phyloP scores from a whole-genome alignment of 2,888 invertebrate species.

The Mesopsocus fuscifrons region DNA sequence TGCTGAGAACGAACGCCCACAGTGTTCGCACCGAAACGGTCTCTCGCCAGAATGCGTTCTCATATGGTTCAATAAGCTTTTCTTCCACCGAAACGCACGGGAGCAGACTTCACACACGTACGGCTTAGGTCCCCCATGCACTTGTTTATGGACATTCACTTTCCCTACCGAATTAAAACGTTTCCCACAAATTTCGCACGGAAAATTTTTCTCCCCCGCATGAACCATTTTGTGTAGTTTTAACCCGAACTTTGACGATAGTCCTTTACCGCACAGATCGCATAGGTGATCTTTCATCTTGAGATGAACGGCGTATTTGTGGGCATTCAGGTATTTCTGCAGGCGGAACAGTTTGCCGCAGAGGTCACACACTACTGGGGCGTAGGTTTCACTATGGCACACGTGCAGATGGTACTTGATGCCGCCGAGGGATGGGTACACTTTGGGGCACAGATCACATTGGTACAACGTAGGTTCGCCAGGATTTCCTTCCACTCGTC shows the following conservation, averaged over 20 bases:
- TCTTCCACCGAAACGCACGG: conserved; percentile 5
- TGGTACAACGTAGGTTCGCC: conserved; percentile 1
- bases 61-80: conserved; percentile 5
- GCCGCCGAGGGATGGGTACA: conserved; percentile 2
- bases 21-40: conserved; percentile 2
- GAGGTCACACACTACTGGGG: conserved; percentile 1
- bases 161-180: conserved; percentile 1
- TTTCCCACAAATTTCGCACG: conserved; percentile 4
- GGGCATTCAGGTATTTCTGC: conserved; percentile 3
- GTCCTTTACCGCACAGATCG: conserved; percentile 4
- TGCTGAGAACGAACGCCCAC: background rate
- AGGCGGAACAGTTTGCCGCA: conserved; percentile 1
- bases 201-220: conserved; percentile 2
- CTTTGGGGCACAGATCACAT: conserved; percentile 3
- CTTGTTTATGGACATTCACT: conserved; percentile 5
- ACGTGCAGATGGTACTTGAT: background rate
- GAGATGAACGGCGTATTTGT: conserved; percentile 8
- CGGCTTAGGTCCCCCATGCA: conserved; percentile 5
- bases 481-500: background rate
- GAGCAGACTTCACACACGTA: conserved; percentile 7
- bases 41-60: conserved; percentile 4
- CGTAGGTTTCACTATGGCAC: background rate
- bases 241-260: conserved; percentile 3
- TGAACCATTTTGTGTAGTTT: conserved; percentile 5
- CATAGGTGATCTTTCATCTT: conserved; percentile 3